These are phyloP conservation scores for Miltochrista miniata DNA, from an alignment of 2,888 invertebrate genomes.

Conservation along the genomic window DNA sequence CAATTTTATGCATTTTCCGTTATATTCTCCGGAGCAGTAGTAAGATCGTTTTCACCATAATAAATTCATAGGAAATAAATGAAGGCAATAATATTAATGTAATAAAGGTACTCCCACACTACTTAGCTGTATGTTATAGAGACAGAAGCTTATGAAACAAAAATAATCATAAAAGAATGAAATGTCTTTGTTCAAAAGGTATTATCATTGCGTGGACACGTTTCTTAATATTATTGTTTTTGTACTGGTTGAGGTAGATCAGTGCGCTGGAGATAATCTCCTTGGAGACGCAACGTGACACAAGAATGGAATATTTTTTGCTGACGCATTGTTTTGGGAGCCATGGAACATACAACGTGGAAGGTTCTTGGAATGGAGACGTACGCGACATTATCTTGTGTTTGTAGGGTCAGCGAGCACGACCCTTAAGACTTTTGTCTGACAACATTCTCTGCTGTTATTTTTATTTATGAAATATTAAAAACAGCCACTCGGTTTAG, in stretches of 20 bases:
- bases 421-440: conserved; percentile 1
- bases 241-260: conserved; percentile 60
- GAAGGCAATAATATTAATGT: conserved; percentile 47
- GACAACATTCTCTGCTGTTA: not conserved
- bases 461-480: too few species aligned
- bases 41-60: conserved; percentile 49
- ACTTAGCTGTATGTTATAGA: conserved; percentile 37
- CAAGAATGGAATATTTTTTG: conserved; percentile 62
- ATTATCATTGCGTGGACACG: conserved; percentile 32
- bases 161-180: conserved; percentile 36
- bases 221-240: conserved; percentile 58
- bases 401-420: conserved; percentile 19
- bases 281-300: conserved; percentile 69
- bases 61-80: conserved; percentile 55
- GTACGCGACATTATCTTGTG: conserved; percentile 38
- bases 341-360: conserved; percentile 33
- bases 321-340: conserved; percentile 71
- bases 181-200: conserved; percentile 33
- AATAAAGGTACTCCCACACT: conserved; percentile 58
- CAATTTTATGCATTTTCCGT: conserved; percentile 39
- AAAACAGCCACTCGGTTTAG: not conserved
- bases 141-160: conserved; percentile 33
- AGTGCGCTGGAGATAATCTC: conserved; percentile 60
- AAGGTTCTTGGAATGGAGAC: conserved; percentile 36
- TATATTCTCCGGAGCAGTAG: conserved; percentile 49